Base-by-base conservation (phyloP, 1,140 invertebrate genomes). In the Drosophila serrata region DNA sequence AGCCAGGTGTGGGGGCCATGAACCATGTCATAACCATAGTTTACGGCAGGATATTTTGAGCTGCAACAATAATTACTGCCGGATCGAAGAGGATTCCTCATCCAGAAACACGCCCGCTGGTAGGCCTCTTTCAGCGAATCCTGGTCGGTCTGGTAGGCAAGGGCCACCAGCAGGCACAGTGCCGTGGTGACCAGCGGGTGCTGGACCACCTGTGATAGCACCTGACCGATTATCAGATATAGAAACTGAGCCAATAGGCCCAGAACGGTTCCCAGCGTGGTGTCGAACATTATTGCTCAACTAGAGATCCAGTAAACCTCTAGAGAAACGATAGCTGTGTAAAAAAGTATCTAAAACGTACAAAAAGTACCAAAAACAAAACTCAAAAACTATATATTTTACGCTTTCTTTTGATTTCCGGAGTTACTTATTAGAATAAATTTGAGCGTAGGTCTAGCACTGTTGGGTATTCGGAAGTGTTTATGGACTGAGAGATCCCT, bases 1-100 rank as follows among this genome's bases (percentile, higher is more conserved):
- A 62, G 57, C 93, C 93, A 94, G 15, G 75, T 91, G 53, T 93
- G 92, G 8, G 93, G 93, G 11, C 93, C 93, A 22, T 87, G 39
- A 3, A 19, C 1, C 43, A 77, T 48, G 12, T 57, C 69, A 27
- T 75, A 79, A 8, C 64, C 73, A 67, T 62, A 81, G 7, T 13
- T 11, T 6, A 11, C 9, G 19, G 5, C 12, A 8, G 43, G 22
- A 22, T 6, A 29, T 3, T 49, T 39, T 0, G 29, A 35, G n/a
- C 9, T 8, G 13, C 17, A 17, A 6, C 15, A 19, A 6, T 22
- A 40, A 2, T 22, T 22, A 9, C 15, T n/a, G 0, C 37, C 11
- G 3, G 37, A 37, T 22, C 17, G 37, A 4, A 35, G 12, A 8
- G 46, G 46, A 17, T 29, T 13, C 19, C 24, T 53, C 6, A 45